Evolutionary conservation across 2,797 vertebrate genomes (phyloP), one percentile per base, ranked within the genome.

Genomic region (Gadopsis marmoratus): DNA sequence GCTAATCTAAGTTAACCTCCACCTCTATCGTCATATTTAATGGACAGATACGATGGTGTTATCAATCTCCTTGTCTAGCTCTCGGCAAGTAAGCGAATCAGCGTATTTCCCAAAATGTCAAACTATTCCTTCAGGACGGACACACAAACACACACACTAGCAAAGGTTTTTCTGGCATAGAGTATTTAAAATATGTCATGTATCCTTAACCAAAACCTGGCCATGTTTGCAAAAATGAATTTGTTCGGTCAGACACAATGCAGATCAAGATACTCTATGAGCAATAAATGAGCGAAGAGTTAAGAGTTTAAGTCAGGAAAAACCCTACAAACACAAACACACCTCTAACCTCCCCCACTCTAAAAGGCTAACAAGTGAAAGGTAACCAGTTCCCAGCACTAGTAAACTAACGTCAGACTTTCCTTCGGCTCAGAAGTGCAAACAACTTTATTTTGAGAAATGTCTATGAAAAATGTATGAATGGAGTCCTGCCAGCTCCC

Each of bases 381-480:
- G 19, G 31, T 69, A 67, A 70, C 67, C 58, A 77, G 64, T 78
- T 88, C 66, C 77, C 67, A 73, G 72, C 55, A 73, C 12, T 5
- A 21, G 62, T 59, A 77, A 64, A 84, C 59, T 79, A 83, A 76
- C 79, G 78, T 80, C 79, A 68, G 79, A 76, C 50, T 63, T 70
- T 64, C 26, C 63, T 73, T 78, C 23, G 0, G 66, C 78, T 55
- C 23, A 33, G 74, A 87, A 65, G 78, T 39, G 4, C 50, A 71
- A 71, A 48, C 23, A 51, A 86, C 79, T 90, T 86, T 92, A 92
- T 93, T 91, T 93, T 91, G 78, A 92, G 91, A 88, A 76, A 60
- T 41, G 56, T 66, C 76, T 56, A 92, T 94, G 77, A 94, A 93
- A 93, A 89, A 94, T 93, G 89, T 50, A 94, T 92, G 86, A 73